Conservation (phyloP, 1,140 invertebrate genomes). For the Macrocentrus cingulum region DNA sequence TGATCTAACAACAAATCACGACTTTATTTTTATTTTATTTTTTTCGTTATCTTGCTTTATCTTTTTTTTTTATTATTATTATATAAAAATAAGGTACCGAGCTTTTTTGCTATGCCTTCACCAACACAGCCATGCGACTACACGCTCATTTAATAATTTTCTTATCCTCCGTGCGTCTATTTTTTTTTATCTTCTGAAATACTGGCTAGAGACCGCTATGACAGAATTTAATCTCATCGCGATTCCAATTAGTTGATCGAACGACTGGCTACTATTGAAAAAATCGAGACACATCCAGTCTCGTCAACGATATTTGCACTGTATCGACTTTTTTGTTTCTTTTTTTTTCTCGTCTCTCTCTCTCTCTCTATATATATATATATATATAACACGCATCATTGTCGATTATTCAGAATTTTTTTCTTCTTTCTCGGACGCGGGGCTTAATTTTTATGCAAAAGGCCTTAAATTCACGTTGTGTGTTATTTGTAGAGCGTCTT, state of each 20-base stretch:
- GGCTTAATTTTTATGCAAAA: constrained; percentile 57
- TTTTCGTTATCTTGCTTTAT: no score
- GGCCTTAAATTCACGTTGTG: constrained; percentile 38
- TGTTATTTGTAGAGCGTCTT: constrained; percentile 23
- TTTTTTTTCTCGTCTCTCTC: constrained; percentile 35
- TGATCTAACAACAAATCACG: constrained; percentile 50
- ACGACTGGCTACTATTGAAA: constrained; percentile 5
- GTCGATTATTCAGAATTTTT: constrained; percentile 21
- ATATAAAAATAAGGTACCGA: constrained; percentile 60
- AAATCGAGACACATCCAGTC: constrained; percentile 15
- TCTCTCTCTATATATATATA: no score
- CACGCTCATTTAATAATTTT: constrained; percentile 41
- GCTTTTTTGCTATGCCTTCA: constrained; percentile 53
- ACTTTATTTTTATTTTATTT: constrained; percentile 2
- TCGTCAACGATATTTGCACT: constrained; percentile 6
- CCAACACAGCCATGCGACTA: constrained; percentile 58
- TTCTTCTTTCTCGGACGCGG: constrained; percentile 37
- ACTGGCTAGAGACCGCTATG: background rate
- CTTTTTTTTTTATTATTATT: constrained; percentile 35
- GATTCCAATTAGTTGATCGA: constrained; percentile 23
- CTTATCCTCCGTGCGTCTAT: constrained; percentile 29
- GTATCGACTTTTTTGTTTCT: constrained; percentile 16
- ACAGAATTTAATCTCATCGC: background rate
- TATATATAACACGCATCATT: no score
- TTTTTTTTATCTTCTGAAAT: constrained; percentile 3